Base-by-base conservation (phyloP, 2,888 invertebrate species). In the Chalcosyrphus nemorum region DNA sequence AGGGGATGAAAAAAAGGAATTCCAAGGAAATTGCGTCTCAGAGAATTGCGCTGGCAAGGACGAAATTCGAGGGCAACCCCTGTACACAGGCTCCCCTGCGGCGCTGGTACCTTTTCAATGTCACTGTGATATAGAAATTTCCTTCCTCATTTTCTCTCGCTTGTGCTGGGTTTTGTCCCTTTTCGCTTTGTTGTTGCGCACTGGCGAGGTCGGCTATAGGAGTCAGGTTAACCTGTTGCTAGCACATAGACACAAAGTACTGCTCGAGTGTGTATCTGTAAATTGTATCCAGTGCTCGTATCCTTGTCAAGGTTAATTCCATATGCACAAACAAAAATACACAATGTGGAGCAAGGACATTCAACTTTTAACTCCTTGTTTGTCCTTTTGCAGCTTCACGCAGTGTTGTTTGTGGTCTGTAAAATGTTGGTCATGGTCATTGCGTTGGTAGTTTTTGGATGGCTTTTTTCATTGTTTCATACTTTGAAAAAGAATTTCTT, bases 81-180 rank as follows among this genome's bases (percentile, higher is more conserved):
- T 32, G 7, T 68, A 54, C 29, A 24, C 11, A 29, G 87, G 88
- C 87, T 87, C 88, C 87, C 86, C 19, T 82, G n/a, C n/a, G n/a
- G n/a, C 86, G 24, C 86, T 43, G 41, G 59, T 65, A 45, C 78
- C 81, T 85, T 85, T 88, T 89, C 90, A 90, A 89, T 90, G 90
- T 88, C 88, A 88, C 52, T 54, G n/a, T 77, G 71, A 66, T 82
- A 72, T 84, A 84, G 78, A 78, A 68, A 78, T 74, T 84, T 54
- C 61, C 54, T 52, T 50, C 24, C 27, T 52, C n/a, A n/a, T n/a
- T 50, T 56, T 56, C 11, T 11, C 17, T 56, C 1, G 2, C 7
- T 52, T 52, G 13, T n/a, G n/a, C n/a, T n/a, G n/a, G n/a, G n/a
- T 54, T 41, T 35, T 24, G 24, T 24, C 38, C 17, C 6, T 29